These are phyloP conservation scores for Nomada goodeniana DNA, from an alignment of 2,888 invertebrate genomes.

Conservation along the genomic window DNA sequence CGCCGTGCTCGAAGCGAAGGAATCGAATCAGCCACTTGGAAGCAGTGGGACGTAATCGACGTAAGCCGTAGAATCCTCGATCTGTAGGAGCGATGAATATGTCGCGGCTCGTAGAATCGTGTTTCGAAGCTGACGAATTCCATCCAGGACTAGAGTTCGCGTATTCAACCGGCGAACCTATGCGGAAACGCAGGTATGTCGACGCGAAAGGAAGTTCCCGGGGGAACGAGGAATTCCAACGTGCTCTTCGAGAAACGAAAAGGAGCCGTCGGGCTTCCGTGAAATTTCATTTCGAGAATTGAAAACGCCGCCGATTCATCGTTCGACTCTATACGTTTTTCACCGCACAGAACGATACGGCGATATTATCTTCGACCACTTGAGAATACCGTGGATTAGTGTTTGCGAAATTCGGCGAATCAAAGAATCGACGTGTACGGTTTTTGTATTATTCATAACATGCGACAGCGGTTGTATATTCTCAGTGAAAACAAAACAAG, in stretches of 20 bases:
- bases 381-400: too few species aligned
- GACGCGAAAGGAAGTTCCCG: slow-evolving; percentile 29
- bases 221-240: slow-evolving; percentile 44
- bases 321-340: not conserved
- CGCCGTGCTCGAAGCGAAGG: not conserved
- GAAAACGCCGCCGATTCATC: not conserved
- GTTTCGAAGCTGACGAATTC: slow-evolving; percentile 46
- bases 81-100: slow-evolving; percentile 18
- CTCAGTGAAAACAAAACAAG: not conserved
- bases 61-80: slow-evolving; percentile 26
- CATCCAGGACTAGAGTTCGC: not conserved
- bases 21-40: slow-evolving; percentile 16
- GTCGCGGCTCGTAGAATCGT: slow-evolving; percentile 15
- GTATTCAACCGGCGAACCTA: slow-evolving; percentile 48
- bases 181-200: slow-evolving; percentile 54
- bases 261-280: slow-evolving; percentile 10
- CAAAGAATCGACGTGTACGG: not conserved
- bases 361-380: too few species aligned
- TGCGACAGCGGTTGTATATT: not conserved
- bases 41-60: slow-evolving; percentile 14
- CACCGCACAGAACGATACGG: too few species aligned
- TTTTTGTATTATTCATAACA: not conserved
- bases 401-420: too few species aligned
- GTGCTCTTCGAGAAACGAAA: slow-evolving; percentile 21
- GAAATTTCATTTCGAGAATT: slow-evolving; percentile 26